Evolutionary conservation across 2,888 invertebrate species (phyloP), one percentile per base, ranked within the genome.

Genomic region (Orthosia incerta): DNA sequence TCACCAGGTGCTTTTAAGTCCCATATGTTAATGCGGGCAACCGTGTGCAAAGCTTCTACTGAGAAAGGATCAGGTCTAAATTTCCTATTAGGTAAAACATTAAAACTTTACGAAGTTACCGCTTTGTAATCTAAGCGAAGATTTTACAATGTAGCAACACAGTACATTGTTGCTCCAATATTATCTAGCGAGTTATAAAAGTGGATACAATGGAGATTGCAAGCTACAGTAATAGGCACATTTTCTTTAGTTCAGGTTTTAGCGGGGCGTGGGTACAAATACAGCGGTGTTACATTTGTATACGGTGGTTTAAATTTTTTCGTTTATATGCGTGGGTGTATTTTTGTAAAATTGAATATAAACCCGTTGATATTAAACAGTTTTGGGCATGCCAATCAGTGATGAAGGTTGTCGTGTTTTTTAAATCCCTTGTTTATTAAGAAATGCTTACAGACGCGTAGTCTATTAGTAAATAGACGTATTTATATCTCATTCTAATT

Each of bases 131-230:
- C 39, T 50, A 3, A 48, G 39, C 39, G 13, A 23, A 74, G 51
- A 74, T 74, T 80, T 62, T 74, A 80, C 62, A 74, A 62, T 39
- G 74, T 74, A 46, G 23, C 31, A 46, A 50, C 31, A 39, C 39
- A 46, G 75, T 74, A 57, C 71, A 77, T 55, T 75, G 61, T 56
- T 62, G 20, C 61, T 69, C n/a, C 70, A 26, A 76, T 77, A 66
- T 66, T 62, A 70, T 60, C 78, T 56, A 26, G 59, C 66, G 45
- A 55, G 79, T 59, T 71, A 83, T 79, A 83, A 83, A 77, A 77
- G 39, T 83, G 62, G 53, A 65, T 62, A 45, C 51, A 64, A 77
- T 82, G 70, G 70, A 77, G 61, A 82, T 69, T 82, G 70, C 78
- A 53, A 20, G 64, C 50, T 82, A n/a, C 26, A 60, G 46, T 68